phyloP scores from a whole-genome alignment of 2,797 vertebrate species.

The Tarsius wallacei region DNA sequence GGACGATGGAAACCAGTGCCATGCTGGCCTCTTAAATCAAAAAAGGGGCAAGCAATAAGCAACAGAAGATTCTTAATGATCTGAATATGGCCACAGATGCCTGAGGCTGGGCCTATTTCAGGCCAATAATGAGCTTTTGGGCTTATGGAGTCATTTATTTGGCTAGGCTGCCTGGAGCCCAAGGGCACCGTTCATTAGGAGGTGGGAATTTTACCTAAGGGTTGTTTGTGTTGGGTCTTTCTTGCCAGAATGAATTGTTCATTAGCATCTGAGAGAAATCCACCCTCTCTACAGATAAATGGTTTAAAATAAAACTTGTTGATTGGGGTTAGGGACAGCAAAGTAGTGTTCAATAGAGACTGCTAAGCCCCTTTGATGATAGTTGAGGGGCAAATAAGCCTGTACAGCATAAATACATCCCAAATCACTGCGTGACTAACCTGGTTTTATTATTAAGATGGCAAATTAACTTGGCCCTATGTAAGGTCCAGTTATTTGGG shows the following conservation, averaged over 20 bases:
- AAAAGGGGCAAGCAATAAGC: constrained; percentile 53
- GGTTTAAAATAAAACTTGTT: constrained; percentile 53
- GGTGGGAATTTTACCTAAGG: constrained; percentile 51
- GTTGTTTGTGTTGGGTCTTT: constrained; percentile 72
- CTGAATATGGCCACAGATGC: constrained; percentile 39
- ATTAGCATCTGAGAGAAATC: constrained; percentile 55
- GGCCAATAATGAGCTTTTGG: constrained; percentile 75
- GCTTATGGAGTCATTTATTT: constrained; percentile 72
- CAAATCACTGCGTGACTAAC: neutral
- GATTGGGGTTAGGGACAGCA: neutral
- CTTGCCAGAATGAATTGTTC: constrained; percentile 68
- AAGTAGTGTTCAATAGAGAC: neutral
- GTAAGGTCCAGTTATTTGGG: neutral
- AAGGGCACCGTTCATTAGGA: constrained; percentile 73
- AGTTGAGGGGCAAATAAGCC: neutral
- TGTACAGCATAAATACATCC: neutral
- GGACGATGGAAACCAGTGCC: neutral
- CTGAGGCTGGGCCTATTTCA: constrained; percentile 70
- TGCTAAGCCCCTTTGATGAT: neutral
- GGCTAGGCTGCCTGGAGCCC: constrained; percentile 48
- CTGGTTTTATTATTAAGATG: constrained; percentile 55
- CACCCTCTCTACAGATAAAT: neutral
- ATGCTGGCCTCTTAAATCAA: neutral
- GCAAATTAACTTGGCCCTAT: neutral
- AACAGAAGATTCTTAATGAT: constrained; percentile 71